phyloP scores from a whole-genome alignment of 2,888 invertebrate genomes.

The Agelastica alni region DNA sequence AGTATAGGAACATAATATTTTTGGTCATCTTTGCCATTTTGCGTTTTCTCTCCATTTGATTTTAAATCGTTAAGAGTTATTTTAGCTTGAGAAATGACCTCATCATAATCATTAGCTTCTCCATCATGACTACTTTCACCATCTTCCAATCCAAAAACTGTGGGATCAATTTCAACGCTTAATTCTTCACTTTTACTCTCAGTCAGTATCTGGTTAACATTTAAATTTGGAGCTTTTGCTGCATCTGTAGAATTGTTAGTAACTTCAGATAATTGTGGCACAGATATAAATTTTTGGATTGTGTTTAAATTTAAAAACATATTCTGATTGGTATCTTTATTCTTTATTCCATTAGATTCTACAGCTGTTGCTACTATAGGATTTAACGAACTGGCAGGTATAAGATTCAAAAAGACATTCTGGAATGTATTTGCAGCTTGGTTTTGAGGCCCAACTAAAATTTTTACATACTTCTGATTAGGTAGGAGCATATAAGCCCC shows the following conservation, averaged over 20 bases:
- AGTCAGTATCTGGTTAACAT: constrained; percentile 44
- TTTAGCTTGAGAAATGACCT: constrained; percentile 46
- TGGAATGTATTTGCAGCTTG: constrained; percentile 45
- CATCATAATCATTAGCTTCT: constrained; percentile 48
- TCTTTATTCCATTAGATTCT: constrained; percentile 34
- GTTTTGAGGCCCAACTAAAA: constrained; percentile 44
- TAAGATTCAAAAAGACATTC: constrained; percentile 51
- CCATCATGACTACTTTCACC: constrained; percentile 36
- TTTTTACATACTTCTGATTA: constrained; percentile 49
- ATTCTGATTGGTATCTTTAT: constrained; percentile 49
- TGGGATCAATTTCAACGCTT: constrained; percentile 54
- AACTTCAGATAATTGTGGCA: constrained; percentile 26
- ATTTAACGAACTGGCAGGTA: constrained; percentile 44
- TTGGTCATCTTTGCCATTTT: constrained; percentile 38
- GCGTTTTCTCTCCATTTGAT: constrained; percentile 35
- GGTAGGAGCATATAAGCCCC: constrained; percentile 47
- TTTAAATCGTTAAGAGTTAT: constrained; percentile 38
- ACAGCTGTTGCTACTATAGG: constrained; percentile 25
- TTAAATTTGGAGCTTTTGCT: constrained; percentile 34
- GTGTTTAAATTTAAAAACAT: constrained; percentile 51
- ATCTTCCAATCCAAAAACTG: constrained; percentile 45
- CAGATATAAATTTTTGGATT: constrained; percentile 47
- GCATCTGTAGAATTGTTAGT: constrained; percentile 10
- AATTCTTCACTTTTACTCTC: constrained; percentile 52
- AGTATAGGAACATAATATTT: constrained; percentile 42